These are phyloP conservation scores for Tragelaphus eurycerus DNA, from an alignment of 2,797 vertebrate species.

Conservation along the genomic window DNA sequence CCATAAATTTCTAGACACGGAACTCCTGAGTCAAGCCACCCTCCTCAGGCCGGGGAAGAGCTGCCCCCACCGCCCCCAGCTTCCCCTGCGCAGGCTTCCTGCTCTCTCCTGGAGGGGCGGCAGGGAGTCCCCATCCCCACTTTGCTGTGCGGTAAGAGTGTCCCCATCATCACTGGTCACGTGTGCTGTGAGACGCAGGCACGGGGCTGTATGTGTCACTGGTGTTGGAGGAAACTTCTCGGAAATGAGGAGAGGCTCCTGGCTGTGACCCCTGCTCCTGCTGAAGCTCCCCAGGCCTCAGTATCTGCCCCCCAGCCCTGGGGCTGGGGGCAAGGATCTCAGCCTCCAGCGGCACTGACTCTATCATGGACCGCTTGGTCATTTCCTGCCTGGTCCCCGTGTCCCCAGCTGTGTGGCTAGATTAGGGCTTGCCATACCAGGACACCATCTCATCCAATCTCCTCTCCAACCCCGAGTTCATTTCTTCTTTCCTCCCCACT, in stretches of 20 bases:
- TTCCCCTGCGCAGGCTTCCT: neutral
- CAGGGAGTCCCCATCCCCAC: neutral
- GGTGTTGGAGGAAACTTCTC: neutral
- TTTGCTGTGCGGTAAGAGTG: neutral
- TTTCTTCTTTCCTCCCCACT: neutral
- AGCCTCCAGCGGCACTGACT: neutral
- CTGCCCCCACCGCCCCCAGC: neutral
- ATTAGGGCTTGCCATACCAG: neutral
- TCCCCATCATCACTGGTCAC: neutral
- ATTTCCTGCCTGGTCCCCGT: neutral
- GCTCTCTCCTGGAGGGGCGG: neutral
- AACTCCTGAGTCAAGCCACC: neutral
- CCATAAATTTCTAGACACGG: neutral
- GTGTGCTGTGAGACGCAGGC: rapidly evolving
- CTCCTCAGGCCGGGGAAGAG: neutral
- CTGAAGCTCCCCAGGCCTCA: rapidly evolving
- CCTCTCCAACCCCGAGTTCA: neutral
- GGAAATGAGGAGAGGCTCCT: neutral
- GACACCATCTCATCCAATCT: neutral
- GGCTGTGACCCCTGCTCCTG: neutral
- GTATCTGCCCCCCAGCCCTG: neutral
- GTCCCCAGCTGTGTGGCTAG: neutral
- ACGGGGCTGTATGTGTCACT: neutral
- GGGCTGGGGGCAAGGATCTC: neutral
- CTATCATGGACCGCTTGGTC: neutral